phyloP scores from a whole-genome alignment of 1,140 invertebrate genomes.

The Kradibia gibbosae region DNA sequence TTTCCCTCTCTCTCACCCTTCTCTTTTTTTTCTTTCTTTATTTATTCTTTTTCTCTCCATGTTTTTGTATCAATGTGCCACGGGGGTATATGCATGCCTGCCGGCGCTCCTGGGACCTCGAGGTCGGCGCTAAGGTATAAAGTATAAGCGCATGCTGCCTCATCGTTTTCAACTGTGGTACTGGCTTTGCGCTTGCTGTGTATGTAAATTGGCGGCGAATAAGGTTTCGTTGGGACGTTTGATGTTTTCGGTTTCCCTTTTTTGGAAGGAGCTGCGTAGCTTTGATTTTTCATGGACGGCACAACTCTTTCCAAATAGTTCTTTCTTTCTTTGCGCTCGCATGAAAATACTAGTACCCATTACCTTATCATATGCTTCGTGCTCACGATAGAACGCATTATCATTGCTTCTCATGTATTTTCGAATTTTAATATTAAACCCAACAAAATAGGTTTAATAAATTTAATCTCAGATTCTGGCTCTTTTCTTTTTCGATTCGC shows the following conservation, averaged over 20 bases:
- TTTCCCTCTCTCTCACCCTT: constrained; percentile 53
- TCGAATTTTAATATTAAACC: too few species aligned
- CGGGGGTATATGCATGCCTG: constrained; percentile 12
- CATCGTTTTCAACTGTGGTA: neutral
- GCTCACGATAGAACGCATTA: too few species aligned
- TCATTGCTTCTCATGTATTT: too few species aligned
- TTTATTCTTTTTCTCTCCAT: constrained; percentile 1
- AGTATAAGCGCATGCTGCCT: neutral
- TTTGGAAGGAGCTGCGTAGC: neutral
- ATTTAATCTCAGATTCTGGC: too few species aligned
- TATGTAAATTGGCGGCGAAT: constrained; percentile 30
- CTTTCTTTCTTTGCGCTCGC: neutral
- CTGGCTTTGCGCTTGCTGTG: neutral
- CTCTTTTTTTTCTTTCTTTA: neutral
- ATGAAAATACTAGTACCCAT: too few species aligned
- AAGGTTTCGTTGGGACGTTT: neutral
- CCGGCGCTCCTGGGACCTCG: constrained; percentile 2
- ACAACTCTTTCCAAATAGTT: neutral
- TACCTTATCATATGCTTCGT: too few species aligned
- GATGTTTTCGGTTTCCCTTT: constrained; percentile 8
- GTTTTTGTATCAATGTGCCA: constrained; percentile 5
- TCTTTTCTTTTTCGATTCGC: too few species aligned
- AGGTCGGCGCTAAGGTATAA: constrained; percentile 20
- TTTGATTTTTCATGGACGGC: neutral
- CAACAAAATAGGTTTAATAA: too few species aligned